Conservation (phyloP, 2,797 vertebrate genomes). For the Falco berigora region DNA sequence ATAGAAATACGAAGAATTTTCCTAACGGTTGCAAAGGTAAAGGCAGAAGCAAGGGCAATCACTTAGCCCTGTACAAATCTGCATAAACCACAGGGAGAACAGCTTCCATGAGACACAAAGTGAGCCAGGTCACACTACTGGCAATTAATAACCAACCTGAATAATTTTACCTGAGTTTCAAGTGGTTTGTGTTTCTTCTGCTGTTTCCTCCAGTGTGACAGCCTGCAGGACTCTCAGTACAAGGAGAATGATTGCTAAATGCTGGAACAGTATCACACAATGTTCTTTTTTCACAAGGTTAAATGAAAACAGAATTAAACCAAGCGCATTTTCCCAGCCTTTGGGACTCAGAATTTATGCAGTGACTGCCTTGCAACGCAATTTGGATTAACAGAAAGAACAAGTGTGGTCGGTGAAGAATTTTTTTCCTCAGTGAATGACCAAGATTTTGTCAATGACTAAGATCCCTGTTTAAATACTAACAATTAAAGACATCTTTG, state of each 20-base stretch:
- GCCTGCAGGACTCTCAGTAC: background rate
- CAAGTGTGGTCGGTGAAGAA: background rate
- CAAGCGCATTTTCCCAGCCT: background rate
- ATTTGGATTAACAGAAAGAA: constrained; percentile 28
- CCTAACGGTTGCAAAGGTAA: background rate
- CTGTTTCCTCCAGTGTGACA: background rate
- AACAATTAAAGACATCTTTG: constrained; percentile 12
- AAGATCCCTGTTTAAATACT: background rate
- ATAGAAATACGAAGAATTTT: background rate
- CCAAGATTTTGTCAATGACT: background rate
- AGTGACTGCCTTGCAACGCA: background rate
- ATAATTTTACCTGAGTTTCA: background rate
- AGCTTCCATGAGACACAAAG: background rate
- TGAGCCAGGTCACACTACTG: background rate
- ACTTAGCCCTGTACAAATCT: background rate
- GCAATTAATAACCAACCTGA: background rate
- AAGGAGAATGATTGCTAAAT: background rate
- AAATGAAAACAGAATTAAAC: background rate
- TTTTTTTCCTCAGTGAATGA: background rate
- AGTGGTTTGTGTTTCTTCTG: background rate
- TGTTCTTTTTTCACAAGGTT: constrained; percentile 21
- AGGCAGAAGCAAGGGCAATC: background rate
- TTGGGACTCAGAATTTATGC: background rate
- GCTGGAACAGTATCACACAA: background rate
- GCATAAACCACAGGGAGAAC: background rate